Percentiles rank a stretch among this genome's conserved stretches.
Evolutionary conservation across 2,113 vertebrate genomes (phyloP).

Genomic region (Calidris pygmaea): DNA sequence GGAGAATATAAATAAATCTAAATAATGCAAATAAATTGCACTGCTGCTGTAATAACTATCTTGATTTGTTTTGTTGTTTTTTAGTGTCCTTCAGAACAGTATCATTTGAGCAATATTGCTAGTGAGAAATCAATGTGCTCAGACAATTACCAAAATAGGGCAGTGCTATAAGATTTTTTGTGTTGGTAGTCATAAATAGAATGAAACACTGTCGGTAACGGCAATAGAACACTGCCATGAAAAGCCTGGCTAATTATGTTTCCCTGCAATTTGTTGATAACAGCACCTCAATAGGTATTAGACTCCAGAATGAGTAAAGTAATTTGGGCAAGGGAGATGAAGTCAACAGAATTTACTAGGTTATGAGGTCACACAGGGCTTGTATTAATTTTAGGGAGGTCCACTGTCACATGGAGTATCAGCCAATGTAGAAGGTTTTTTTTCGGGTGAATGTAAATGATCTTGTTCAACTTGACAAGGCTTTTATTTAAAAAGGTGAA

Average conservation of each 20-base stretch:
- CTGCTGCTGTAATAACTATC: background rate
- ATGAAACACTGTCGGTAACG: background rate
- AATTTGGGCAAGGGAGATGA: background rate
- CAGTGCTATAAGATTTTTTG: background rate
- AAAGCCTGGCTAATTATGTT: background rate
- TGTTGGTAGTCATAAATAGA: background rate
- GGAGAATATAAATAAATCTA: background rate
- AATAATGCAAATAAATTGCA: background rate
- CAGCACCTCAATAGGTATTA: background rate
- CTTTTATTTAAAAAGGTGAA: background rate
- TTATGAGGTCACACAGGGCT: background rate
- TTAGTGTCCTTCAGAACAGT: background rate
- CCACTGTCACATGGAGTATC: background rate
- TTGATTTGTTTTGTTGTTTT: background rate
- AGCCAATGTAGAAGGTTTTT: background rate
- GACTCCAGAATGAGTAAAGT: background rate
- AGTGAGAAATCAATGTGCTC: conserved; percentile 6
- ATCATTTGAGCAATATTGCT: background rate
- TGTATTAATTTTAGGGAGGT: background rate
- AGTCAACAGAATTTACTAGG: background rate
- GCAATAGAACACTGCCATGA: background rate
- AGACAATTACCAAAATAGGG: conserved; percentile 4
- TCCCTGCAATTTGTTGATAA: background rate
- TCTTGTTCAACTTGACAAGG: background rate
- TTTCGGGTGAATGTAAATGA: background rate